These are phyloP conservation scores for Lasioglossum lativentre DNA, from an alignment of 2,888 invertebrate species.

Conservation along the genomic window DNA sequence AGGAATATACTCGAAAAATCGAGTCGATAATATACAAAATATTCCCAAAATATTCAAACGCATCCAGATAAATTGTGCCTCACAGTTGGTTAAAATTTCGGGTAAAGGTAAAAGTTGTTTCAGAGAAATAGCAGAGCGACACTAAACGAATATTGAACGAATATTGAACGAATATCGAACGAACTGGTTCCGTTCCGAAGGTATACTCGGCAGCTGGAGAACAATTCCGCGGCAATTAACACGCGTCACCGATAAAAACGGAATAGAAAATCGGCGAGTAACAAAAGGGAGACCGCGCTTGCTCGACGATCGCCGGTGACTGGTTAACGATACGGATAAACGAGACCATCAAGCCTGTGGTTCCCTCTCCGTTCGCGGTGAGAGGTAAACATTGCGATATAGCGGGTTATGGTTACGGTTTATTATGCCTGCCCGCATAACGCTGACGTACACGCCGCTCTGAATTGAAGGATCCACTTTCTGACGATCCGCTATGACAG, in stretches of 20 bases:
- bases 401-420: conserved; percentile 11
- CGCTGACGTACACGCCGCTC: not conserved
- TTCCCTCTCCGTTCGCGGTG: conserved; percentile 57
- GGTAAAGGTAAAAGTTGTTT: too few species aligned
- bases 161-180: too few species aligned
- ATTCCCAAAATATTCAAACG: not conserved
- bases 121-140: not conserved
- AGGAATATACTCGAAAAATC: too few species aligned
- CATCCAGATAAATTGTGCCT: not conserved
- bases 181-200: not conserved
- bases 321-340: conserved; percentile 42
- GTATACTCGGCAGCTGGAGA: too few species aligned
- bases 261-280: not conserved
- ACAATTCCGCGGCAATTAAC: not conserved
- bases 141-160: not conserved
- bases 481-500: not conserved
- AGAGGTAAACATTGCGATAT: conserved; percentile 62
- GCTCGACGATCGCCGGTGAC: conserved; percentile 41
- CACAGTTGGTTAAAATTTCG: too few species aligned
- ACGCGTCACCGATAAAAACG: conserved; percentile 3
- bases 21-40: not conserved
- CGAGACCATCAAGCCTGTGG: conserved; percentile 23
- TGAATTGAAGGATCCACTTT: not conserved
- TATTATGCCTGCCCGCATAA: not conserved
- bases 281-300: not conserved